Base-by-base conservation (phyloP, 2,113 vertebrate species). In the Hemicordylus capensis region DNA sequence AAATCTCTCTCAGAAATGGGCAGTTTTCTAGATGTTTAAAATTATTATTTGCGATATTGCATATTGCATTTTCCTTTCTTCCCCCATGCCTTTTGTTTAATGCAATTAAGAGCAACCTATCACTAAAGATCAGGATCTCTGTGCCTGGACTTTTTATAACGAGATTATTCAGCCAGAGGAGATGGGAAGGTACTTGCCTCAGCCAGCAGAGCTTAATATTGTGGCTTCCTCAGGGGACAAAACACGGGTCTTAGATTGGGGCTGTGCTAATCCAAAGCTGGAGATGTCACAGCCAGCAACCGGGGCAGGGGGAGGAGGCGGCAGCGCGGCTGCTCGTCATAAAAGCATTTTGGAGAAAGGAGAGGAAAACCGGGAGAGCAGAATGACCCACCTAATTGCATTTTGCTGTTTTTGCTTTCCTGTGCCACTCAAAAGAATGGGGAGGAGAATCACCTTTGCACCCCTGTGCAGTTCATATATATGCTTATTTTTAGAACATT, bases 401-500 rank as follows among this genome's bases (percentile, higher is more conserved):
- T 58, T 89, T 74, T 84, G 37, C 81, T 73, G 56, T 89, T 83
- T 90, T 72, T 56, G 78, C 63, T 93, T 89, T 85, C 64, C 92
- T 91, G 91, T 83, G 88, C 84, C 94, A 94, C 95, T 95, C 89
- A 93, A 95, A 96, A 97, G 97, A 96, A 97, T 97, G 34, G 15
- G 9, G 37, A 42, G 66, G 34, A 15, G 39, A 14, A 97, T 98
- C 97, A 98, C 97, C 98, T 98, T 96, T 96, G 97, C 95, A 96
- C 96, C 96, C 96, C 95, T 94, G 96, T 96, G 97, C 96, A 97
- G 97, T 97, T 97, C 95, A 92, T 92, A 95, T 96, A 95, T 95
- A 94, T 93, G 95, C 96, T 97, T 96, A 97, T 99, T 98, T 99
- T 98, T 98, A 98, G 98, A 98, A 96, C 94, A 89, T 72, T 96